Evolutionary conservation across 2,113 vertebrate genomes (phyloP).

Genomic region (Hippocampus guttulatus): DNA sequence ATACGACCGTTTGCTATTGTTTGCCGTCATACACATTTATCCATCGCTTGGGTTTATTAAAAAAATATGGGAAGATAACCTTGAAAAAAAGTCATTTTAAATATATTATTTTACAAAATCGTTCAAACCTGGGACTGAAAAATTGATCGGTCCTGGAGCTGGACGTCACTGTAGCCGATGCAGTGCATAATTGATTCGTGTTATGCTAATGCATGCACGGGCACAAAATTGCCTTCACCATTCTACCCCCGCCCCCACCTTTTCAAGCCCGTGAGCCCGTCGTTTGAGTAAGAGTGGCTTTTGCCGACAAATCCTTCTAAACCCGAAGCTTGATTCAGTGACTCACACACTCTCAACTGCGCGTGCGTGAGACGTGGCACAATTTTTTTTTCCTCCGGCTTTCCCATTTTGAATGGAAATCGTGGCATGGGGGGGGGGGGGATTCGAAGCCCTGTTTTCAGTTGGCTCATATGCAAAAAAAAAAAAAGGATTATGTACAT

Average conservation of each 20-base stretch:
- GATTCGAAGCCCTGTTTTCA: slow-evolving; percentile 42
- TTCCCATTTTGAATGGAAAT: slow-evolving; percentile 16
- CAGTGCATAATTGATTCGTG: too few relatives aligned
- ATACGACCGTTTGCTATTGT: too few relatives aligned
- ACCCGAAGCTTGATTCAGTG: slow-evolving; percentile 20
- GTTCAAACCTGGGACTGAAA: too few relatives aligned
- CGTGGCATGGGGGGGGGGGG: neutral
- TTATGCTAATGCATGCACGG: too few relatives aligned
- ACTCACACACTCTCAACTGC: slow-evolving; percentile 14
- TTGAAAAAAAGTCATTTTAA: too few relatives aligned
- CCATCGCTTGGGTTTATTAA: too few relatives aligned
- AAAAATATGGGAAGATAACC: too few relatives aligned
- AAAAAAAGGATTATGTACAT: slow-evolving; percentile 46
- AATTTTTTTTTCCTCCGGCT: slow-evolving; percentile 5
- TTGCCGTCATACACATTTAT: too few relatives aligned
- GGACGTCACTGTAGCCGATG: too few relatives aligned
- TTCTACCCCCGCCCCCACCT: neutral
- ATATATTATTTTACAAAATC: too few relatives aligned
- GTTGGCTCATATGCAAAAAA: slow-evolving; percentile 19
- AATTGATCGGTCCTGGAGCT: too few relatives aligned
- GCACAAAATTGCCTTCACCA: neutral
- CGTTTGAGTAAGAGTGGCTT: neutral
- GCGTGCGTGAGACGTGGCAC: slow-evolving; percentile 9
- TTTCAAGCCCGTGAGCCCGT: neutral
- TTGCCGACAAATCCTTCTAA: slow-evolving; percentile 14